Evolutionary conservation across 2,113 vertebrate genomes (phyloP), one percentile per base, ranked within the genome.

Genomic region (Pygoscelis adeliae): DNA sequence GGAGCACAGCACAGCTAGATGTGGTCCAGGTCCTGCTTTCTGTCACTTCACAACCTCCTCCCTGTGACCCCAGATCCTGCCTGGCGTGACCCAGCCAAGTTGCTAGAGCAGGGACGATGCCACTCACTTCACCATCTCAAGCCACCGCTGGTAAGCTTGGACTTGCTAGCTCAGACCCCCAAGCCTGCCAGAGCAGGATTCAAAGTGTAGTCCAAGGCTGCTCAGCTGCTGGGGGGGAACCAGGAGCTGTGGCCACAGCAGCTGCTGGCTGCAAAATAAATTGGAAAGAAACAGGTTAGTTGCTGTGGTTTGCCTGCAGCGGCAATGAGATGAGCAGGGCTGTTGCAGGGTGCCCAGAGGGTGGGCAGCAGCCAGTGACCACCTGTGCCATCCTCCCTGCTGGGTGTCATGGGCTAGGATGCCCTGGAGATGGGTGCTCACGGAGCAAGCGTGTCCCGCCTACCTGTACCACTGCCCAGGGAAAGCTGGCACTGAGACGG

Each of bases 381-480:
- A 16, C 20, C 21, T 72, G 11, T 47, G 56, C 30, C 50, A 53
- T 36, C 40, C 14, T 94, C 34, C 69, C 40, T 58, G 44, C 17
- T 4, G 7, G 34, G 8, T 50, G 13, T 11, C 84, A 38, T 3
- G 4, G 49, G 21, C 34, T 53, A 27, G n/a, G 26, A 27, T 81
- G 30, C 50, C 65, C 38, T 62, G 58, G 34, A 85, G 14, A 10
- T 44, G 15, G 14, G 25, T 52, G 20, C 15, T 80, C 26, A 32
- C 5, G 3, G 30, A 70, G 32, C 26, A 56, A 88, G 38, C 0
- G 0, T 70, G 59, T 71, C n/a, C 34, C 10, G 6, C 61, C 46
- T 52, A 58, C 21, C 36, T 38, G 36, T 26, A 47, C 17, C 40
- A n/a, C 50, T 67, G 50, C 42, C 71, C 26, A 25, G 25, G 23